Percentiles rank a stretch among this genome's conserved stretches.
Conservation (phyloP, 2,797 vertebrate genomes). For the Pitangus sulphuratus region DNA sequence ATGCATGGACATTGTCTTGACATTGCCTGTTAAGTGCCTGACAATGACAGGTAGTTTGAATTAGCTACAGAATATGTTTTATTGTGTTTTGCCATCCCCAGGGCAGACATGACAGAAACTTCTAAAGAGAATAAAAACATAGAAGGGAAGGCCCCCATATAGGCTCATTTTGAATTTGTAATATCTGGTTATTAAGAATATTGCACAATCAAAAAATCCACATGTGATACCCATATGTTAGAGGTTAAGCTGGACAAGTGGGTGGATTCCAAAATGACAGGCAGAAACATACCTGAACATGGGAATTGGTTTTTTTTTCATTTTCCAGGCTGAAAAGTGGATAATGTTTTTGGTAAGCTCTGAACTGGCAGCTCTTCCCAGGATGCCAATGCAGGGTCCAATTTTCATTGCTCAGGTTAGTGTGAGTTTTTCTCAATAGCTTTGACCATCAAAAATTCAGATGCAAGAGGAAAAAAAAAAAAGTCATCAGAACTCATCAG, state of each 20-base stretch:
- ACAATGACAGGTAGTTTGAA: not conserved
- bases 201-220: not conserved
- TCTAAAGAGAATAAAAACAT: not conserved
- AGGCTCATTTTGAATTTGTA: not conserved
- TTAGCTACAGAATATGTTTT: not conserved
- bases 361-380: not conserved
- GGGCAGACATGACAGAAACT: not conserved
- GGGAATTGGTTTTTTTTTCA: not conserved
- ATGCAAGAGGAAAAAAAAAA: not conserved
- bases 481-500: not conserved
- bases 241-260: not conserved
- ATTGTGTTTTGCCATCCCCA: not conserved
- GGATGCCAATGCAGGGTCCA: not conserved
- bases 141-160: not conserved
- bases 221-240: accelerated
- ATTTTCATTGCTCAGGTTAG: not conserved
- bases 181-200: not conserved
- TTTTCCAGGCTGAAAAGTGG: not conserved
- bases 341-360: not conserved
- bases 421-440: not conserved
- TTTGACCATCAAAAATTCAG: not conserved
- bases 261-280: not conserved
- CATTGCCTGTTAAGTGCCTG: not conserved
- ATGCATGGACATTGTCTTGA: not conserved
- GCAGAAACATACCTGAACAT: not conserved